Conservation (phyloP, 2,888 invertebrate genomes). For the Ecliptopera silaceata region DNA sequence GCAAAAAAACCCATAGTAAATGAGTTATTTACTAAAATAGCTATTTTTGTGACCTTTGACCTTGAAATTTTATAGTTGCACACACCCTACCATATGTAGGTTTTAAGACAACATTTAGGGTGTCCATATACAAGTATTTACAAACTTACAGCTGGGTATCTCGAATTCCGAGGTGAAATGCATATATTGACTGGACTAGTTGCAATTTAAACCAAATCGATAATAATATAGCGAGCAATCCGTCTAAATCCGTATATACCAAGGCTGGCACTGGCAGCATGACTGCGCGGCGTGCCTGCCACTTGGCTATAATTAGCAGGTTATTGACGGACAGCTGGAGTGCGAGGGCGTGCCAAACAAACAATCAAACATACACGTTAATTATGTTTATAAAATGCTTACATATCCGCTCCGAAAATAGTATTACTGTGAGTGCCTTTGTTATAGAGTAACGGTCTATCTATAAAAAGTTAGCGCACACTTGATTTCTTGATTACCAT, state of each 20-base stretch:
- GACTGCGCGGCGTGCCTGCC: slow-evolving; percentile 29
- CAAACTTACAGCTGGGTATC: too few relatives aligned
- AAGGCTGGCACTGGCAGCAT: slow-evolving; percentile 30
- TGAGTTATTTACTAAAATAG: too few relatives aligned
- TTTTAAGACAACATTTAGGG: too few relatives aligned
- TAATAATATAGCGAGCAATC: slow-evolving; percentile 23
- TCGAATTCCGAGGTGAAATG: too few relatives aligned
- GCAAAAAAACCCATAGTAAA: too few relatives aligned
- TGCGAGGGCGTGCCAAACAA: slow-evolving; percentile 64
- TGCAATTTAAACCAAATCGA: slow-evolving; percentile 27
- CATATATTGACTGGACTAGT: too few relatives aligned
- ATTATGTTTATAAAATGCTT: slow-evolving; percentile 23
- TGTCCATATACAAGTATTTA: too few relatives aligned
- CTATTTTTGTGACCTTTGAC: too few relatives aligned
- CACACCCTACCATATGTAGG: too few relatives aligned
- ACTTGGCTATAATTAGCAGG: slow-evolving; percentile 31
- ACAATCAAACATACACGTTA: slow-evolving; percentile 47
- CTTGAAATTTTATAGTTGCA: too few relatives aligned
- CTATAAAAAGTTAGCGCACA: too few relatives aligned
- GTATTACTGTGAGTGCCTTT: not conserved
- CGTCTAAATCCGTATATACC: slow-evolving; percentile 22
- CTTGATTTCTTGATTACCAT: not conserved
- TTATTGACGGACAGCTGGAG: slow-evolving; percentile 54
- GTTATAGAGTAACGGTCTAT: not conserved
- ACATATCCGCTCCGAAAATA: slow-evolving; percentile 24